These are phyloP conservation scores for Prunella strophiata DNA, from an alignment of 2,797 vertebrate species.

Conservation along the genomic window DNA sequence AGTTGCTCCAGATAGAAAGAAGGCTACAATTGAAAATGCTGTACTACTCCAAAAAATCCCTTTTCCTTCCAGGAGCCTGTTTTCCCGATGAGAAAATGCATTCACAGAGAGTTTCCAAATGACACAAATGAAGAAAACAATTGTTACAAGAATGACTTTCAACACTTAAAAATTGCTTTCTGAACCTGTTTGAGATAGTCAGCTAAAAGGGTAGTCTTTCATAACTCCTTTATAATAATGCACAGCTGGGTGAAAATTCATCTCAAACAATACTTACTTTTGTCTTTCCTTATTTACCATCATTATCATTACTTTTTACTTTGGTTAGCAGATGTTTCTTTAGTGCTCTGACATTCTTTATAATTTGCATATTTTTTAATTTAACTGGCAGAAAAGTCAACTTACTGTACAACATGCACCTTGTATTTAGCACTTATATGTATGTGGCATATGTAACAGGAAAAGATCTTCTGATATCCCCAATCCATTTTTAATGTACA, in stretches of 20 bases:
- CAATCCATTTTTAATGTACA: background rate
- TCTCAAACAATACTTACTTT: slow-evolving; percentile 69
- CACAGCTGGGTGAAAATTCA: slow-evolving; percentile 67
- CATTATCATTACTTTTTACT: slow-evolving; percentile 71
- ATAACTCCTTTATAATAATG: slow-evolving; percentile 5
- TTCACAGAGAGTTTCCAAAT: background rate
- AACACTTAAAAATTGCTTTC: slow-evolving; percentile 17
- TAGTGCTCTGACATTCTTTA: slow-evolving; percentile 74
- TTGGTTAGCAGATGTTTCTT: slow-evolving; percentile 80
- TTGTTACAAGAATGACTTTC: slow-evolving; percentile 9
- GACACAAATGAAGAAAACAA: slow-evolving; percentile 3
- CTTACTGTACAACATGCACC: slow-evolving; percentile 39
- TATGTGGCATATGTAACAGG: background rate
- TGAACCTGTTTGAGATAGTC: background rate
- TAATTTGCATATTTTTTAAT: slow-evolving; percentile 79
- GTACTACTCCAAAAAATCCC: background rate
- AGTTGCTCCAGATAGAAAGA: background rate
- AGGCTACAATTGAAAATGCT: background rate
- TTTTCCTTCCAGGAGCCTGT: background rate
- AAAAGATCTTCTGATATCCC: slow-evolving; percentile 1
- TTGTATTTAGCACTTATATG: background rate
- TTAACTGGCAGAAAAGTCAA: slow-evolving; percentile 62
- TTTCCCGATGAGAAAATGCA: background rate
- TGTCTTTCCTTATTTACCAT: slow-evolving; percentile 72
- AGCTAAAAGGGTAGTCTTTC: slow-evolving; percentile 26